Evolutionary conservation across 1,140 invertebrate genomes (phyloP), one percentile per base, ranked within the genome.

Genomic region (Sesamia nonagrioides): DNA sequence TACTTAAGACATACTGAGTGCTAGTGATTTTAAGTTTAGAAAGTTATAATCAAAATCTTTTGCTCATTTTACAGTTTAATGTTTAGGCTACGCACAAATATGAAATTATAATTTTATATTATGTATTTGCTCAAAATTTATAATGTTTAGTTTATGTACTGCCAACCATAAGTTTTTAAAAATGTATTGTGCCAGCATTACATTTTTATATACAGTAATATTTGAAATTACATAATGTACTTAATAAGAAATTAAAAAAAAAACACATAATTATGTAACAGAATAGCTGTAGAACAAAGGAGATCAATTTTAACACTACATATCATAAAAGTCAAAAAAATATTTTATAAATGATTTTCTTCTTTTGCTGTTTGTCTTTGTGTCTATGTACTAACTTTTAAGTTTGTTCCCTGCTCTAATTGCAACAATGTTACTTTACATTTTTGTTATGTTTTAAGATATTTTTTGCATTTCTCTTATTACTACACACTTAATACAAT

Each of bases 371-470:
- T 45, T 40, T 40, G 37, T 27, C 27, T 13, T 45, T 50, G 45
- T 50, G 45, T 45, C 42, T 3, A 45, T n/a, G 45, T n/a, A 50
- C n/a, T 50, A n/a, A n/a, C 5, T 50, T 2, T 40, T 8, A 18
- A 33, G 11, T 58, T 9, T 58, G 11, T 33, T 58, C 8, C 4
- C 13, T 56, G n/a, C 54, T 0, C 1, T 61, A 11, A 56, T 27
- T 56, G n/a, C 60, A 63, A 21, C 37, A 18, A 5, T 58, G 60
- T 63, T 63, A 63, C 60, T n/a, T 35, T 61, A 18, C 52, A 63
- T 40, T 63, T 56, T 63, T 66, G 61, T 42, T 42, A 42, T 63
- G 37, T 66, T 69, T 69, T 69, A 33, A 68, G 42, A 7, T 61
- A 17, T 40, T 42, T 37, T 69, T 50, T 69, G 42, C 37, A 45